Conservation (phyloP, 2,888 invertebrate species). For the Synergus itoensis region DNA sequence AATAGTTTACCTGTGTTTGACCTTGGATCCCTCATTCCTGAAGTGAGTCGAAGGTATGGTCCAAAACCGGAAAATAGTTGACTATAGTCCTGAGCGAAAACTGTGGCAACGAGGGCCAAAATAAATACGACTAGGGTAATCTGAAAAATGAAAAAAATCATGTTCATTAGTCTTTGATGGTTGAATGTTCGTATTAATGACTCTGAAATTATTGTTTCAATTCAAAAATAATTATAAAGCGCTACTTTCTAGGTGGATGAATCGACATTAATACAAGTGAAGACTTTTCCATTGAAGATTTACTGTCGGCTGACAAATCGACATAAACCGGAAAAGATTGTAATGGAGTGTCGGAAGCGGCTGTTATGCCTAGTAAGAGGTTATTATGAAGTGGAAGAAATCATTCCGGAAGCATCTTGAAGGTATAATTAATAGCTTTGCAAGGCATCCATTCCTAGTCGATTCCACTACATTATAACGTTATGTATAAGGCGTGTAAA, state of each 20-base stretch:
- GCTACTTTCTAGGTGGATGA: conserved; percentile 5
- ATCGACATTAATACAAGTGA: conserved; percentile 14
- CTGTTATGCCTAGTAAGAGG: conserved; percentile 16
- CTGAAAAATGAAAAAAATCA: conserved; percentile 61
- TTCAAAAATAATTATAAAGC: background rate
- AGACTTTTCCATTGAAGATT: background rate
- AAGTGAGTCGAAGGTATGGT: conserved; percentile 63
- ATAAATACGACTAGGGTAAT: conserved; percentile 66
- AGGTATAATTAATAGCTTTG: conserved; percentile 36
- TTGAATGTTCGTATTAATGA: background rate
- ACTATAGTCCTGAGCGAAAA: conserved; percentile 70
- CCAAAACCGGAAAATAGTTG: conserved; percentile 73
- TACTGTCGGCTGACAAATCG: conserved; percentile 26
- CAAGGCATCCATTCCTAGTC: conserved; percentile 13
- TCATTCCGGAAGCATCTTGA: conserved; percentile 36
- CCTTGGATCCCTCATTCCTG: conserved; percentile 71
- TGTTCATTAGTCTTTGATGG: background rate
- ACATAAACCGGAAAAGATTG: conserved; percentile 13
- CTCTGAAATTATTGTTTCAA: background rate
- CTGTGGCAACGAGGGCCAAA: conserved; percentile 62
- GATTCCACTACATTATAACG: background rate
- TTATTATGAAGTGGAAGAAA: conserved; percentile 40
- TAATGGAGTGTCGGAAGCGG: conserved; percentile 26
- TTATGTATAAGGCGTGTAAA: background rate
- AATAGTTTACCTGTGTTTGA: conserved; percentile 71